These are phyloP conservation scores for Holacanthella duospinosa DNA, from an alignment of 2,888 invertebrate species.

Conservation along the genomic window DNA sequence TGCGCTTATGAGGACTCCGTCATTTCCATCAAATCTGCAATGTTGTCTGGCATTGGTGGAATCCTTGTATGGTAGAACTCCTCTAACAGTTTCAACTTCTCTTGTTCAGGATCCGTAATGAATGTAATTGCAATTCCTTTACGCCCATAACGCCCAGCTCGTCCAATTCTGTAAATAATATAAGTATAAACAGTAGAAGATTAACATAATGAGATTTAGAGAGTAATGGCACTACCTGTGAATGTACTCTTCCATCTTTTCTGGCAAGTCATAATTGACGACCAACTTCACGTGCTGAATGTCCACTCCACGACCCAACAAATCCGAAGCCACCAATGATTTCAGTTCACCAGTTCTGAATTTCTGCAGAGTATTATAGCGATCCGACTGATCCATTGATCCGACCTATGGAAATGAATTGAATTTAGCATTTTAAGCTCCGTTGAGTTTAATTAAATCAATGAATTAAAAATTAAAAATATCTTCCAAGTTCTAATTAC, in stretches of 20 bases:
- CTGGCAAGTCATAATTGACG: slow-evolving; percentile 19
- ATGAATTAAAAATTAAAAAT: too few species aligned
- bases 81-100: slow-evolving; percentile 2
- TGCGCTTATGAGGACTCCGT: too few species aligned
- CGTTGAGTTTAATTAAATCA: too few species aligned
- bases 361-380: slow-evolving; percentile 6
- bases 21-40: neutral
- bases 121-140: slow-evolving; percentile 18
- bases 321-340: slow-evolving; percentile 14
- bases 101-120: neutral
- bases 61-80: slow-evolving; percentile 15
- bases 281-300: slow-evolving; percentile 15
- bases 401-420: slow-evolving; percentile 8
- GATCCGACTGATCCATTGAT: slow-evolving; percentile 4
- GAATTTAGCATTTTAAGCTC: neutral
- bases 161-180: slow-evolving; percentile 14
- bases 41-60: slow-evolving; percentile 7
- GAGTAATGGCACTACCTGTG: slow-evolving; percentile 10
- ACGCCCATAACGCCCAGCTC: slow-evolving; percentile 17
- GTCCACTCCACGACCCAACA: slow-evolving; percentile 19
- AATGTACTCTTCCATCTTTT: slow-evolving; percentile 14
- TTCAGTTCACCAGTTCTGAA: slow-evolving; percentile 4
- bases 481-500: neutral
- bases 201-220: neutral
- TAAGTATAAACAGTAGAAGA: neutral